Evolutionary conservation across 92 coral and sea anemone species (phyloP), one percentile per base, ranked within the genome.

Genomic region (Heteractis magnifica): DNA sequence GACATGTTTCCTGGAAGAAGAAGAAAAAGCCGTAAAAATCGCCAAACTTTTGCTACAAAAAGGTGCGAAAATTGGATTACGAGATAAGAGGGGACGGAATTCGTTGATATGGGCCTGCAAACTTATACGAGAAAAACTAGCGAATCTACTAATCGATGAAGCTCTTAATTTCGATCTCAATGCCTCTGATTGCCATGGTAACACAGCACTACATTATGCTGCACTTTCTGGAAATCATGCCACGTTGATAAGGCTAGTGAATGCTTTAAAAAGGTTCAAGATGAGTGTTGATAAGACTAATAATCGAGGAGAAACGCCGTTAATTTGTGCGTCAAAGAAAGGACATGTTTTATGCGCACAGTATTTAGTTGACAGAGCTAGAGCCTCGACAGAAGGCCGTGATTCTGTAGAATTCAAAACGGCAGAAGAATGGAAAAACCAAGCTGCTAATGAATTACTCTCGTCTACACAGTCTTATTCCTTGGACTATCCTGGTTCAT

Each of bases 201-300:
- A 94, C 83, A 92, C 98, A 68, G 95, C 98, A 2, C 79, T 94
- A 21, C 91, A 89, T 71, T 85, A 83, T 56, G 95, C 95, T 21
- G 93, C 93, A 10, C 60, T 84, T 73, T 90, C 98, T n/a, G 94
- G 92, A 6, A 92, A 92, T 55, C 84, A 90, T 77, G 92, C 81
- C 62, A 92, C 90, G 14, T 77, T 94, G 34, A 94, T 89, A 53
- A 78, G 88, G 19, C 76, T 94, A 56, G 70, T 94, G 34, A 88
- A 72, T 78, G 85, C 85, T 50, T 60, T 94, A 41, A 92, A 88
- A 75, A 73, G 87, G 44, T 94, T 86, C 77, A 92, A 83, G 77
- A 59, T 94, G 64, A 94, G 90, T 72, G 92, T 90, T 20, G 98
- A 94, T 80, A 80, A 75, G 65, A 20, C 65, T 48, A 94, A 94